Conservation (phyloP, 2,888 invertebrate species). For the Heliconius cydno region DNA sequence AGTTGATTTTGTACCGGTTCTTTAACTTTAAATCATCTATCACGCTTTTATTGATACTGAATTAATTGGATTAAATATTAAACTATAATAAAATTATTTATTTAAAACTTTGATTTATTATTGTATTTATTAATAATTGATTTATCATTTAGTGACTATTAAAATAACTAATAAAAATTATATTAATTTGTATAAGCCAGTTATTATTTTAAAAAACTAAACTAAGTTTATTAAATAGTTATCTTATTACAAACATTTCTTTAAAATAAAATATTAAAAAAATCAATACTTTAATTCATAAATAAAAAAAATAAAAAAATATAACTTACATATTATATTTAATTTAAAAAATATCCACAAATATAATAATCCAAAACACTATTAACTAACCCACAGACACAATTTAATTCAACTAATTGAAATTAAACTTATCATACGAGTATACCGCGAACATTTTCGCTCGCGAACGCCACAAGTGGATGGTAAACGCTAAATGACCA, state of each 20-base stretch:
- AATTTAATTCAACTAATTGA: constrained; percentile 34
- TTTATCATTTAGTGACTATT: neutral
- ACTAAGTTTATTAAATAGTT: too few species aligned
- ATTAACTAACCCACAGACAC: constrained; percentile 27
- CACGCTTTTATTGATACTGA: neutral
- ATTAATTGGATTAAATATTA: neutral
- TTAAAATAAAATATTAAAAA: too few species aligned
- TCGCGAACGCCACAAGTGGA: constrained; percentile 67
- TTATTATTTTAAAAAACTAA: too few species aligned
- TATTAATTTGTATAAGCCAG: too few species aligned
- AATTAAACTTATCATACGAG: constrained; percentile 49
- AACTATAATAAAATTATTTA: neutral
- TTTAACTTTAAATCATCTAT: constrained; percentile 16
- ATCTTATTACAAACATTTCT: too few species aligned
- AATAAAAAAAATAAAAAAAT: neutral
- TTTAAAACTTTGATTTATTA: neutral
- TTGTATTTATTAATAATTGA: neutral
- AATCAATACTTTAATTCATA: too few species aligned
- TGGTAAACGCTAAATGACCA: constrained; percentile 72
- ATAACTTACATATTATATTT: neutral
- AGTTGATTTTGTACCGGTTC: constrained; percentile 34
- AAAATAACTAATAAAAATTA: too few species aligned
- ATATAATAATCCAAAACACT: constrained; percentile 14
- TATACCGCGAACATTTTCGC: constrained; percentile 57
- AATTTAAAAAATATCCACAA: neutral